A percentile compares a stretch with the other conserved stretches of the same genome.
These are phyloP conservation scores for Eucriotettix oculatus DNA, from an alignment of 2,888 invertebrate species.

Conservation along the genomic window DNA sequence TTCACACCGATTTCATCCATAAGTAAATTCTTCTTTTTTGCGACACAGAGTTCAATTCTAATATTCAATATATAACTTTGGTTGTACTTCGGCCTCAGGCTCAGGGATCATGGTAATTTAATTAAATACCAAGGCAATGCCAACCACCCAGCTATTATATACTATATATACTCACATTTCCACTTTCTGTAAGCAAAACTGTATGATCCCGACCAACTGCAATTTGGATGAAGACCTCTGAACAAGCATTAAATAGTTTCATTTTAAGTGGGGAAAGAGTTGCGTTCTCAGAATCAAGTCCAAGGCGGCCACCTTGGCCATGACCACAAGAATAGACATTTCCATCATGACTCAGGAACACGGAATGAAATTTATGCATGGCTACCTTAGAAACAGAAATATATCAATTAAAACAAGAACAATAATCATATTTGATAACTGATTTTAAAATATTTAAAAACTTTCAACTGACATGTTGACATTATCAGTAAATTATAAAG, in stretches of 20 bases:
- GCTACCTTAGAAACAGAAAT: conserved; percentile 34
- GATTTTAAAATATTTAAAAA: too few relatives aligned
- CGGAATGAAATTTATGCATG: conserved; percentile 58
- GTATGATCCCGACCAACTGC: conserved; percentile 52
- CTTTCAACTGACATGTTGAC: too few relatives aligned
- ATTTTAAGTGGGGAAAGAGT: conserved; percentile 35
- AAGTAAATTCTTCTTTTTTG: too few relatives aligned
- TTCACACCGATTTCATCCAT: too few relatives aligned
- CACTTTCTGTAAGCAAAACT: conserved; percentile 43
- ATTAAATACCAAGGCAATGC: too few relatives aligned
- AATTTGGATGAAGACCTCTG: conserved; percentile 32
- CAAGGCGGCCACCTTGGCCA: conserved; percentile 60
- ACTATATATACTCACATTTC: conserved; percentile 18
- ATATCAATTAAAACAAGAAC: not conserved
- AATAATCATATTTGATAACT: too few relatives aligned
- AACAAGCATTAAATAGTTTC: conserved; percentile 16
- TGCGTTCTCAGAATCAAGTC: conserved; percentile 42
- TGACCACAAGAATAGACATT: conserved; percentile 64
- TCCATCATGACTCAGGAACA: conserved; percentile 41
- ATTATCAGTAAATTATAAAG: too few relatives aligned
- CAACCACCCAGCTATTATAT: too few relatives aligned
- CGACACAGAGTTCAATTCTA: too few relatives aligned
- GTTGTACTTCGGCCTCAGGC: too few relatives aligned
- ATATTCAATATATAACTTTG: too few relatives aligned
- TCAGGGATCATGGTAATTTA: too few relatives aligned